phyloP scores from a whole-genome alignment of 2,113 vertebrate species.

The Fregata magnificens region DNA sequence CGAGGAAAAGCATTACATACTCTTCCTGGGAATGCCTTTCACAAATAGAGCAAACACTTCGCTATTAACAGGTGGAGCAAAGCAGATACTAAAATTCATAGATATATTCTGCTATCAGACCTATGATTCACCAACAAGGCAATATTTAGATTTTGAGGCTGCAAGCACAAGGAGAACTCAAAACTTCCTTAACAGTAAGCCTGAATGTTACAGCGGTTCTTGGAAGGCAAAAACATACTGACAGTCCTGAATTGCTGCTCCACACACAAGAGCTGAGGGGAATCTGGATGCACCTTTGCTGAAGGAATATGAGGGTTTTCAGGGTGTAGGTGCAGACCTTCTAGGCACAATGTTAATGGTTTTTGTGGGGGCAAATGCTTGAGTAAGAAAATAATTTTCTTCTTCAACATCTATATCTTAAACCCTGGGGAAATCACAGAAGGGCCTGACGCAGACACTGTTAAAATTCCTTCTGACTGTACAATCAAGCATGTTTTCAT shows the following conservation, averaged over 20 bases:
- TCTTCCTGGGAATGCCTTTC: not conserved
- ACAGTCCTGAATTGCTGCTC: not conserved
- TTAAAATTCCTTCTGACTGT: not conserved
- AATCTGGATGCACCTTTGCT: not conserved
- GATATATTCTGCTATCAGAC: not conserved
- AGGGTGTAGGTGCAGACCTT: not conserved
- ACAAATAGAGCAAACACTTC: not conserved
- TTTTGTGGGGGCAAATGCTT: not conserved
- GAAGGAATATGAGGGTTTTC: not conserved
- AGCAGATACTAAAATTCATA: not conserved
- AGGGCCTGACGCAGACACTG: not conserved
- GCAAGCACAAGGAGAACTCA: not conserved
- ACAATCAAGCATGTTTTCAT: not conserved
- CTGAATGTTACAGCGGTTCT: not conserved
- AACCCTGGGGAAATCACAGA: not conserved
- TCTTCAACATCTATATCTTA: not conserved
- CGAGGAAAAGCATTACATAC: not conserved
- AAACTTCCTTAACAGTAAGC: not conserved
- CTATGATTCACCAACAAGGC: not conserved
- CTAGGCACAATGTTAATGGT: not conserved
- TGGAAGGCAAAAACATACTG: not conserved
- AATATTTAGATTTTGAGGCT: not conserved
- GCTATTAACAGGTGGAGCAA: not conserved
- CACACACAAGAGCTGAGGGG: not conserved
- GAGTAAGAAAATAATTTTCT: not conserved